phyloP scores from a whole-genome alignment of 2,113 vertebrate species.

The Actenoides lindsayi region DNA sequence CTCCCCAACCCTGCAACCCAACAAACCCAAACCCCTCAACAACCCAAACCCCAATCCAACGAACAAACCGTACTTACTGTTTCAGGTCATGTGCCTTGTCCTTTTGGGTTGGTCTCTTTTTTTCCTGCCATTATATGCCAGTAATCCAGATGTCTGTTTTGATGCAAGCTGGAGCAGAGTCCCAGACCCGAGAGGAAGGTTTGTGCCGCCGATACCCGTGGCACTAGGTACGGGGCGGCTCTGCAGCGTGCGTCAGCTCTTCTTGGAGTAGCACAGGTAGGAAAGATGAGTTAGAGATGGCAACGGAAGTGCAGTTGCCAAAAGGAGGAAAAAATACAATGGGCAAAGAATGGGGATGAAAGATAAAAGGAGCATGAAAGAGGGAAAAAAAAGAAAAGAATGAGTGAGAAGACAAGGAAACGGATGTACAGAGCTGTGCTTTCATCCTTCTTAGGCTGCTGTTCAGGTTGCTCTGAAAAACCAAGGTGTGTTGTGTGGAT shows the following conservation, averaged over 20 bases:
- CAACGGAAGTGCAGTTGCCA: not conserved
- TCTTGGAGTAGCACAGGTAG: not conserved
- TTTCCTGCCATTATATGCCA: not conserved
- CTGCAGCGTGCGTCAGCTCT: not conserved
- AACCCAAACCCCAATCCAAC: not conserved
- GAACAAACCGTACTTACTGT: not conserved
- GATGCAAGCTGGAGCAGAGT: not conserved
- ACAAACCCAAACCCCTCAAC: not conserved
- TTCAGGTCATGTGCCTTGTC: not conserved
- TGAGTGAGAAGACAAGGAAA: not conserved
- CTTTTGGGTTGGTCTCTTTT: not conserved
- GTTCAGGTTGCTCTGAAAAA: not conserved
- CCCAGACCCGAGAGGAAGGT: not conserved
- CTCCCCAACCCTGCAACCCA: not conserved
- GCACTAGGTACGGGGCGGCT: too few relatives aligned
- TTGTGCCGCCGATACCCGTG: not conserved
- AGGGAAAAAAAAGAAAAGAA: not conserved
- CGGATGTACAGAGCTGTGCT: not conserved
- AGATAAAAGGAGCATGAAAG: not conserved
- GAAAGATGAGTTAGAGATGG: not conserved
- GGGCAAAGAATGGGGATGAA: not conserved
- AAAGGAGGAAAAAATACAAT: not conserved
- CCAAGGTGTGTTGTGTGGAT: not conserved
- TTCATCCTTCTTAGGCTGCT: not conserved
- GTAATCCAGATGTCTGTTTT: not conserved